These are phyloP conservation scores for Panopea generosa DNA, from an alignment of 2,888 invertebrate genomes.

Conservation along the genomic window DNA sequence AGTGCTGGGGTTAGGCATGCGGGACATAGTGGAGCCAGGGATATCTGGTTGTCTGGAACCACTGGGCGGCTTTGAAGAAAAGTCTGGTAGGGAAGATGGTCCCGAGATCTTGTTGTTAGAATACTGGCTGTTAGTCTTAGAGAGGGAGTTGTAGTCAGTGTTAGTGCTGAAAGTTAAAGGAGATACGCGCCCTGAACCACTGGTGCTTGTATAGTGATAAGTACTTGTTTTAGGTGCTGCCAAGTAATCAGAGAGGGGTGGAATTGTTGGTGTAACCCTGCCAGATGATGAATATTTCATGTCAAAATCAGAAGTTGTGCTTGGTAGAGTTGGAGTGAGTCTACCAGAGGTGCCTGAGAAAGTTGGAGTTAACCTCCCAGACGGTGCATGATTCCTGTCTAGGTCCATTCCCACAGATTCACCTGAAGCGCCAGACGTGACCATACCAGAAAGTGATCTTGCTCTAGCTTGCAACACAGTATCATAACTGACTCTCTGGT, in stretches of 20 bases:
- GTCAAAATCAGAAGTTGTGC: constrained; percentile 26
- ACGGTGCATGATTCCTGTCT: constrained; percentile 22
- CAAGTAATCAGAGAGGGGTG: constrained; percentile 46
- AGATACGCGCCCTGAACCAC: constrained; percentile 45
- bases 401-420: constrained; percentile 6
- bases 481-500: constrained; percentile 19
- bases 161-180: constrained; percentile 31
- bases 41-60: constrained; percentile 33
- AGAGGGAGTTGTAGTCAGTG: constrained; percentile 31
- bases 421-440: constrained; percentile 11
- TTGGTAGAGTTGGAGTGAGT: constrained; percentile 44
- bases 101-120: constrained; percentile 37
- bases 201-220: constrained; percentile 37
- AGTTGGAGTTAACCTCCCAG: background rate
- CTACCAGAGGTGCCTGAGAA: constrained; percentile 21
- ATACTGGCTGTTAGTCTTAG: constrained; percentile 33
- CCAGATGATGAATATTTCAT: constrained; percentile 32
- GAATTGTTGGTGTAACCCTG: constrained; percentile 42
- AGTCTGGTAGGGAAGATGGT: constrained; percentile 37
- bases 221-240: constrained; percentile 21
- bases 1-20: background rate
- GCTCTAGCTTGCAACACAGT: constrained; percentile 41
- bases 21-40: background rate
- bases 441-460: constrained; percentile 26
- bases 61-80: constrained; percentile 53